A percentile compares a stretch with the other conserved stretches of the same genome.
These are phyloP conservation scores for Rhinolophus ferrumequinum DNA, from an alignment of 2,113 vertebrate genomes.

Conservation along the genomic window DNA sequence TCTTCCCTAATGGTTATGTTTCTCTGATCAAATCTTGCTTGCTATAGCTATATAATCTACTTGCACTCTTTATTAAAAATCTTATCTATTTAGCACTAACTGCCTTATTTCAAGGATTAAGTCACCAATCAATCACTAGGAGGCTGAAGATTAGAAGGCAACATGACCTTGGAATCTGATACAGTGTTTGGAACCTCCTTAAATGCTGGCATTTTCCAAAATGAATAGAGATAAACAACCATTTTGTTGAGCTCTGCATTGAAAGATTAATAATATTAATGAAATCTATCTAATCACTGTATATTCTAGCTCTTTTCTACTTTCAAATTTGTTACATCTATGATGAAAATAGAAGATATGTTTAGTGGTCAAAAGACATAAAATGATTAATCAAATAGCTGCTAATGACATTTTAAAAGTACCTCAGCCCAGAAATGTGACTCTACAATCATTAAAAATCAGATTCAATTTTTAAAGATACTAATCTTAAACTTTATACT, in stretches of 20 bases:
- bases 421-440: slow-evolving; percentile 85
- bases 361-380: slow-evolving; percentile 85
- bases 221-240: slow-evolving; percentile 47
- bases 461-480: slow-evolving; percentile 88
- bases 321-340: slow-evolving; percentile 85
- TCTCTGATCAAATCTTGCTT: neutral
- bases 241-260: slow-evolving; percentile 6
- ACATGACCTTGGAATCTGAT: neutral
- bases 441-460: slow-evolving; percentile 87
- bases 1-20: neutral
- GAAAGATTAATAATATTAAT: slow-evolving; percentile 82
- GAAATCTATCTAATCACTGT: slow-evolving; percentile 78
- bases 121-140: neutral
- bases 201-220: slow-evolving; percentile 9
- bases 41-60: neutral
- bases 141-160: neutral
- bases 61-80: neutral
- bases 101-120: neutral
- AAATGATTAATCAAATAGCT: slow-evolving; percentile 85
- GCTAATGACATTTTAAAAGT: slow-evolving; percentile 87
- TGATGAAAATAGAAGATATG: slow-evolving; percentile 85
- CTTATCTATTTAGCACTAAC: neutral
- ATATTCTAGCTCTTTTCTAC: slow-evolving; percentile 76
- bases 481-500: slow-evolving; percentile 86
- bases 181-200: neutral